A percentile compares a stretch with the other conserved stretches of the same genome.
Evolutionary conservation across 2,113 vertebrate genomes (phyloP).

Genomic region (Columbina picui): DNA sequence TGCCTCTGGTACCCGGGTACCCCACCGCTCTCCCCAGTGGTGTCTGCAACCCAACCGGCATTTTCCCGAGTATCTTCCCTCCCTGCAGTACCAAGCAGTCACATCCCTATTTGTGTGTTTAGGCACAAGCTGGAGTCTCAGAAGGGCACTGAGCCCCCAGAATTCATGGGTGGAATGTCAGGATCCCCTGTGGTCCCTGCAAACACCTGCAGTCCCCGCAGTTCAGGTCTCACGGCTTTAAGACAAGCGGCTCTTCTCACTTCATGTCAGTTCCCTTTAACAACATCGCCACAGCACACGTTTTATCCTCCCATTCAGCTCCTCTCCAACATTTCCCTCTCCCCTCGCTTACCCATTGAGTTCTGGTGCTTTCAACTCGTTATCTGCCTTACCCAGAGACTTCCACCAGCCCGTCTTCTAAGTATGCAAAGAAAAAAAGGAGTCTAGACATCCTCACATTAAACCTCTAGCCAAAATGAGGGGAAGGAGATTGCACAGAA

Average conservation of each 20-base stretch:
- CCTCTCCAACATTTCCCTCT: background rate
- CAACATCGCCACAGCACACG: fast-evolving
- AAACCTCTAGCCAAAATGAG: background rate
- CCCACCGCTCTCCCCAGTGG: too few relatives aligned
- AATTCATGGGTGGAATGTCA: fast-evolving
- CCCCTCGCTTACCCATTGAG: fast-evolving
- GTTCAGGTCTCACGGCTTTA: fast-evolving
- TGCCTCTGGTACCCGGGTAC: too few relatives aligned
- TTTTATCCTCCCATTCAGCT: background rate
- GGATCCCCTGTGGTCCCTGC: fast-evolving
- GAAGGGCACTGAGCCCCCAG: fast-evolving
- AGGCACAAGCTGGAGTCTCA: fast-evolving
- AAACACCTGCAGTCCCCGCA: background rate
- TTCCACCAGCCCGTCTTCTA: background rate
- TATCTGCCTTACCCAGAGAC: background rate
- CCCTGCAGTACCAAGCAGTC: too few relatives aligned
- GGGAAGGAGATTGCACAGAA: background rate
- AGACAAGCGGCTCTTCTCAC: background rate
- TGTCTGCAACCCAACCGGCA: too few relatives aligned
- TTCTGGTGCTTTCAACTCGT: background rate
- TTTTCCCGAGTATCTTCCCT: too few relatives aligned
- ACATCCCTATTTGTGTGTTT: too few relatives aligned
- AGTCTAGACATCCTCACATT: background rate
- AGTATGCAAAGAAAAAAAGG: background rate
- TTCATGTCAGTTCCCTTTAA: background rate